Percentiles rank a stretch among this genome's conserved stretches.
Conservation (phyloP, 2,113 vertebrate species). For the Puntigrus tetrazona region DNA sequence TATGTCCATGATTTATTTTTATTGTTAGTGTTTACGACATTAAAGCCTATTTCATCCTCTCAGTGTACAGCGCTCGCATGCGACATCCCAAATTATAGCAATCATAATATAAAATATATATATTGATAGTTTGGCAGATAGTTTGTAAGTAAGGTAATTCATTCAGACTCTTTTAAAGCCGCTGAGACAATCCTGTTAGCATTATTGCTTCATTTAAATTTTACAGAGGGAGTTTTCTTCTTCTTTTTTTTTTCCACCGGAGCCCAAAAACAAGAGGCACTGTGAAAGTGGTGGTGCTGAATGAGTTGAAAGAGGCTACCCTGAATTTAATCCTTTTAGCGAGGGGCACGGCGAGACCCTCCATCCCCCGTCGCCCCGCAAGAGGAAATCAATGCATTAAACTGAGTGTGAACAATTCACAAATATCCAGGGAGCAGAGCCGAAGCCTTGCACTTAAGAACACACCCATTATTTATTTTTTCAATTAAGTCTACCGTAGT, state of each 20-base stretch:
- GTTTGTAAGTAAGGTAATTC: background rate
- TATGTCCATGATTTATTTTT: too few relatives aligned
- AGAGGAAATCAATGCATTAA: conserved; percentile 54
- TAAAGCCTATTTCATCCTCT: too few relatives aligned
- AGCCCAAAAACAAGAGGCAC: background rate
- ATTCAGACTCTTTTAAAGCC: background rate
- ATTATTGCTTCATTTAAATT: background rate
- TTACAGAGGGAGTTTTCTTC: background rate
- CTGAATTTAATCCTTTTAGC: conserved; percentile 53
- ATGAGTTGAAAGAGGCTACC: conserved; percentile 2
- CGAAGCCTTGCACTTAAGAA: background rate
- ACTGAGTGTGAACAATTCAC: background rate
- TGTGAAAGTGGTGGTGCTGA: background rate
- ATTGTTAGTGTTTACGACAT: too few relatives aligned
- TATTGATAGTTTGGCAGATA: too few relatives aligned
- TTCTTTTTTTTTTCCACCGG: too few relatives aligned
- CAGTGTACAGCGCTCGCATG: too few relatives aligned
- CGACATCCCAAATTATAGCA: too few relatives aligned
- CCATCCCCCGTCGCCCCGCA: conserved; percentile 33
- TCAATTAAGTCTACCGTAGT: background rate
- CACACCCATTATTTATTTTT: background rate
- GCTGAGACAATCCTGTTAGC: background rate
- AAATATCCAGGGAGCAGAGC: background rate
- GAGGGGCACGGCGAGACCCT: background rate
- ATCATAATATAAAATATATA: too few relatives aligned